Evolutionary conservation across 2,113 vertebrate genomes (phyloP), one percentile per base, ranked within the genome.

Genomic region (Pelecanoides urinatrix): DNA sequence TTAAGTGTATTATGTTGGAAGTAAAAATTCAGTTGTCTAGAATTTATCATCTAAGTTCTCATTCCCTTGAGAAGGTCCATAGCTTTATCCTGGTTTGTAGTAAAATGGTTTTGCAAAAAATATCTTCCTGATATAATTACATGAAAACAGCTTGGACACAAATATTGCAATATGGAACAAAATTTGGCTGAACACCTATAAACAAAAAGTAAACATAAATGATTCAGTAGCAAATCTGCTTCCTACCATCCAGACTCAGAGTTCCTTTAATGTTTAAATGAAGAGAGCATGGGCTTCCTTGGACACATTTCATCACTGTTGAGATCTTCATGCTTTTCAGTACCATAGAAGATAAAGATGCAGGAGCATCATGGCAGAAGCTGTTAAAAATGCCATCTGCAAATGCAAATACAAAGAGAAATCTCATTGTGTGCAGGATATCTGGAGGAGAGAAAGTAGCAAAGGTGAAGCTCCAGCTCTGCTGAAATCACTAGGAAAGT

Each of bases 231-330:
- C n/a, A 68, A 81, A 72, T 82, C 53, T 55, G 45, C 34, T 87
- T 88, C 98, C 71, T 97, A 99, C 99, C 98, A 29, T 97, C 88
- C 44, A 99, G 96, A 6, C 73, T 97, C 45, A 99, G 50, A 16
- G 78, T 86, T 58, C 97, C 98, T 40, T 87, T 97, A 67, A 99
- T 50, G 6, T 90, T 96, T 80, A 99, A 98, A 73, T 97, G 93
- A 30, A 99, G 97, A 13, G 98, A 97, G 86, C 99, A 99, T 74
- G 92, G 91, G 12, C 88, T 97, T 38, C 47, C 94, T 58, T 91
- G 94, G 47, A 81, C 84, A 63, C 99, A 99, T 67, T 95, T 98
- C 98, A 99, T 98, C 70, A 97, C 98, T 3, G 99, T 98, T 62
- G 98, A 98, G 29, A 99, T 94, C 59, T 95, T 98, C 97, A 99